Percentiles rank a stretch among this genome's conserved stretches.
Evolutionary conservation across 2,797 vertebrate species (phyloP).

Genomic region (Dromococcyx pavoninus): DNA sequence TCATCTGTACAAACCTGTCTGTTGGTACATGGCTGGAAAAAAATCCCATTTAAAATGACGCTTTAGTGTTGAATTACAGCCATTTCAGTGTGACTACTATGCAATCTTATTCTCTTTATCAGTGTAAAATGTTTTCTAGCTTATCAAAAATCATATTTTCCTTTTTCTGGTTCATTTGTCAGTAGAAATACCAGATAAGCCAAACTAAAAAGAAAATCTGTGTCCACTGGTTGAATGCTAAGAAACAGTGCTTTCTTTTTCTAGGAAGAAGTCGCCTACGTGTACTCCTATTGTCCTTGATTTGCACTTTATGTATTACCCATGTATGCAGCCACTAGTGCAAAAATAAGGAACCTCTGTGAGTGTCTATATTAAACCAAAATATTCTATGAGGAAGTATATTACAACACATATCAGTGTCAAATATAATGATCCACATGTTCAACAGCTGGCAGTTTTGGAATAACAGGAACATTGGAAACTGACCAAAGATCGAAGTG

Average conservation of each 20-base stretch:
- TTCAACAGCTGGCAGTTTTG: constrained; percentile 16
- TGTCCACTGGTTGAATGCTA: background rate
- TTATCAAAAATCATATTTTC: constrained; percentile 32
- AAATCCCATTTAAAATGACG: constrained; percentile 17
- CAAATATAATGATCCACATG: constrained; percentile 3
- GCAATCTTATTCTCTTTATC: constrained; percentile 29
- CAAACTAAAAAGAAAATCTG: background rate
- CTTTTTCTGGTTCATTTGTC: constrained; percentile 29
- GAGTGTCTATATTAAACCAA: background rate
- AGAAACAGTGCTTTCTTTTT: background rate
- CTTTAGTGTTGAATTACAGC: constrained; percentile 6
- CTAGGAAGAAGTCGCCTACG: background rate
- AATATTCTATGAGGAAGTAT: background rate
- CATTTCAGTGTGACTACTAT: background rate
- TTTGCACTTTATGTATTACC: background rate
- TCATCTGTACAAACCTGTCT: background rate
- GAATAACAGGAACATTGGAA: background rate
- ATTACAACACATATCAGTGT: background rate
- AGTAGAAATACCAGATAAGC: constrained; percentile 20
- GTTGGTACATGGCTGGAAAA: background rate
- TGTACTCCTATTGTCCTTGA: background rate
- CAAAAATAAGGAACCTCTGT: background rate
- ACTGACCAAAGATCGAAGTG: background rate
- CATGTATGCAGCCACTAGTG: background rate
- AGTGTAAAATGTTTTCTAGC: constrained; percentile 20